Base-by-base conservation (phyloP, 2,113 vertebrate genomes). In the Antennarius striatus region DNA sequence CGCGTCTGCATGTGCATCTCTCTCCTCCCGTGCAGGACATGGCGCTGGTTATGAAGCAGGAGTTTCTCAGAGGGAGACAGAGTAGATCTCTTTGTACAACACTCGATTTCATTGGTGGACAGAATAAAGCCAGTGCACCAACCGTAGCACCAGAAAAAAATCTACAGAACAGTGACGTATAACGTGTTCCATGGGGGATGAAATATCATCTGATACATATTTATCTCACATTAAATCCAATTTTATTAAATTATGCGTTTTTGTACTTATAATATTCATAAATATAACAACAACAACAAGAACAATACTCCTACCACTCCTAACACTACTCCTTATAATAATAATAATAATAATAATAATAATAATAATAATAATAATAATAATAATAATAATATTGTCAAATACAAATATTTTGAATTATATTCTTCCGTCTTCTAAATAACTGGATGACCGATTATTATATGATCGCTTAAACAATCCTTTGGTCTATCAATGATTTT, bases 81-180 rank as follows among this genome's bases (percentile, higher is more conserved):
- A 93, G 87, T 93, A 86, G 94, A 94, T 93, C 92, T 91, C 91
- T 91, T 87, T 91, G 86, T 92, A 91, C 87, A 91, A 83, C 88
- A 84, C 77, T 61, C 67, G 10, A 79, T 75, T 56, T 77, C 68
- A 96, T 94, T 95, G 95, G 95, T 79, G 80, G 84, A 87, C 39
- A 67, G 75, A 62, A 56, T 36, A 29, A 32, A 52, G n/a, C 42
- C 14, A 59, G 55, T 83, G 77, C 79, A 81, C 93, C 93, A 94
- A 93, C 90, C 76, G 53, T 47, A 30, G 69, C 58, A 57, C 30
- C 56, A 56, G 50, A 29, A 13, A 47, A 47, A 42, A 40, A 43
- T 58, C 59, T 69, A 55, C 68, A 75, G 22, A 43, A 9, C 36
- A 58, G 68, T 85, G 76, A 86, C 74, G 84, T 74, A 63, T 1